Percentiles rank a stretch among this genome's conserved stretches.
phyloP scores from a whole-genome alignment of 2,113 vertebrate species.

The Phalacrocorax carbo region DNA sequence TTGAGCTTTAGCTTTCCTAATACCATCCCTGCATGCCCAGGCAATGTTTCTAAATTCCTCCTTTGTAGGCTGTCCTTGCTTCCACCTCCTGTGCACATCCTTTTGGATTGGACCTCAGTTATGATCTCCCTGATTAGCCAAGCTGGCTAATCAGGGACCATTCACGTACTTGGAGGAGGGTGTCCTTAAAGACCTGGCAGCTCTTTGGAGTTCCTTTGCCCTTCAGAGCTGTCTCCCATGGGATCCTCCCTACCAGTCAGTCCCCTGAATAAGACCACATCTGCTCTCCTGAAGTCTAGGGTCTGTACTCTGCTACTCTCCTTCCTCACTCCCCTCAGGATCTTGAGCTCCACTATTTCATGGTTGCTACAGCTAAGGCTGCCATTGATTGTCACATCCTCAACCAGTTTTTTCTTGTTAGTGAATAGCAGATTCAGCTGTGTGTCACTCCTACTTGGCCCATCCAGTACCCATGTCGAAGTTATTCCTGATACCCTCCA shows the following conservation, averaged over 20 bases:
- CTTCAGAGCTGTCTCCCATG: no score
- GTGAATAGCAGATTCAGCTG: background rate
- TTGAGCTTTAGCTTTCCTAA: no score
- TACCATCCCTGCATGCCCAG: background rate
- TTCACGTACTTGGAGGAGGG: background rate
- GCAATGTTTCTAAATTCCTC: background rate
- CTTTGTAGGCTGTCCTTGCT: background rate
- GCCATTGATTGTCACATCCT: background rate
- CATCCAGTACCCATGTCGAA: background rate
- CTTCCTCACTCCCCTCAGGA: no score
- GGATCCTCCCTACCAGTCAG: background rate
- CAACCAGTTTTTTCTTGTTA: background rate
- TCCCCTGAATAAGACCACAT: background rate
- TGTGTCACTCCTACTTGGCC: background rate
- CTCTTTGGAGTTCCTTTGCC: background rate
- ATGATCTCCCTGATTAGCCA: background rate
- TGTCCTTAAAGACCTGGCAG: background rate
- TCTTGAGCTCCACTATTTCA: background rate
- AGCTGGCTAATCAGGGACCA: background rate
- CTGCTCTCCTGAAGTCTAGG: background rate
- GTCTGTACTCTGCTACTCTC: background rate
- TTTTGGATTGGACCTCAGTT: background rate
- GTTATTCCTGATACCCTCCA: background rate
- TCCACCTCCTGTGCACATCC: background rate
- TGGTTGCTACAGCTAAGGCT: background rate